Conservation (phyloP, 2,797 vertebrate genomes). For the Lepidocolaptes lacrymiger region DNA sequence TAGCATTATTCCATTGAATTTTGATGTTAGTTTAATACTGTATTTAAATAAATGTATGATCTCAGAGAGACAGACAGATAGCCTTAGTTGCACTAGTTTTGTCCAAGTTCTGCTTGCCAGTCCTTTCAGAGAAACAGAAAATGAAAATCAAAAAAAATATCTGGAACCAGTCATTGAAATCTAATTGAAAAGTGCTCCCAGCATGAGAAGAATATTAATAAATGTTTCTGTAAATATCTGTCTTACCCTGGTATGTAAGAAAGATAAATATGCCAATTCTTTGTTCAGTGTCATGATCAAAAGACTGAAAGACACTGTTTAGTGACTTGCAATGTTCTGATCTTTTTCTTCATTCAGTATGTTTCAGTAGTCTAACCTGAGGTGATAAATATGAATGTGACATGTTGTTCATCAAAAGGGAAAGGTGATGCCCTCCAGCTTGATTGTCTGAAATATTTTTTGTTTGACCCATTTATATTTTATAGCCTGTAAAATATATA, state of each 20-base stretch:
- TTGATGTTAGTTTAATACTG: background rate
- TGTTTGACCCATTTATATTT: background rate
- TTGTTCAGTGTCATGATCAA: background rate
- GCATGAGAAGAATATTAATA: background rate
- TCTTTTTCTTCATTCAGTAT: background rate
- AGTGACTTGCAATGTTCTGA: background rate
- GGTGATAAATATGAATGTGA: background rate
- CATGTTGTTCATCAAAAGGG: background rate
- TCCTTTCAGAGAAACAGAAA: background rate
- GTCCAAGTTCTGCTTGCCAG: background rate
- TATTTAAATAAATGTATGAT: background rate
- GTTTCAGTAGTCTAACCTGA: background rate
- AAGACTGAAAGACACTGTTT: background rate
- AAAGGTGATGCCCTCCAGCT: background rate
- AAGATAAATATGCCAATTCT: background rate
- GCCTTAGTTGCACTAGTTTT: background rate
- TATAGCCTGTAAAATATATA: background rate
- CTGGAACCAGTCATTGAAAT: background rate
- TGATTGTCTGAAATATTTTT: background rate
- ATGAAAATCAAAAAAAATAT: background rate
- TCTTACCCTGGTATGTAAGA: rapidly evolving
- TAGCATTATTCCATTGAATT: background rate
- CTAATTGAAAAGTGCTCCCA: background rate
- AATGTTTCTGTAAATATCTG: background rate
- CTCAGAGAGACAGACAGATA: background rate